Base-by-base conservation (phyloP, 2,888 invertebrate species). In the Disparrhopalites patrizii region DNA sequence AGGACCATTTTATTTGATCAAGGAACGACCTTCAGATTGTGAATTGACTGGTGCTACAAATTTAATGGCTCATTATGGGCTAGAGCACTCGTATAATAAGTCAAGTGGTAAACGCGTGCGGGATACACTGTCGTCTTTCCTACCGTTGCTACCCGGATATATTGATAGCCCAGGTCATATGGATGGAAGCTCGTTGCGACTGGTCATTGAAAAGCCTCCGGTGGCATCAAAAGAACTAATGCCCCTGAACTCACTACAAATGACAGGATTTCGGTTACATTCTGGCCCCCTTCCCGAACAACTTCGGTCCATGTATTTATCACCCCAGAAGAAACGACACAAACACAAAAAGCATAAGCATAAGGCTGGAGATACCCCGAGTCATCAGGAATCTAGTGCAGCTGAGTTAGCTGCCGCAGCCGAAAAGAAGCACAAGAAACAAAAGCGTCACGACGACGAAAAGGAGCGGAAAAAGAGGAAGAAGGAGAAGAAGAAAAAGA, bases 1-100 rank as follows among this genome's bases (percentile, higher is more conserved):
- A 82, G 96, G 96, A 78, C 96, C 96, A 77, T 97, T 97, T 82
- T 97, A 97, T 83, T 88, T 97, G 80, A 92, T 96, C 89, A 94
- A 93, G 85, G 94, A 94, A 82, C 91, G 92, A 78, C 93, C 93
- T 83, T 89, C 92, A 91, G 83, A 78, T 66, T 91, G 91, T 79
- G 93, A 94, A 81, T 82, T 94, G 76, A 97, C 96, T 70, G 97
- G 97, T 71, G 93, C 95, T 77, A 94, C 91, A 76, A 97, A 97
- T 84, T 87, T 97, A 81, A 95, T 97, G 92, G 89, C 90, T 78
- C 89, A 92, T 83, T 91, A 97, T 86, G 93, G 92, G 74, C 84
- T 97, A 72, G 96, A 97, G 82, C 95, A 97, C 82, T 93, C 96
- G 23, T 94, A 96, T 81, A 95, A 91, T 81, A 97, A 95, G 84